phyloP scores from a whole-genome alignment of 53 echinoderm and acorn worm genomes.

The Glandiceps talaboti region DNA sequence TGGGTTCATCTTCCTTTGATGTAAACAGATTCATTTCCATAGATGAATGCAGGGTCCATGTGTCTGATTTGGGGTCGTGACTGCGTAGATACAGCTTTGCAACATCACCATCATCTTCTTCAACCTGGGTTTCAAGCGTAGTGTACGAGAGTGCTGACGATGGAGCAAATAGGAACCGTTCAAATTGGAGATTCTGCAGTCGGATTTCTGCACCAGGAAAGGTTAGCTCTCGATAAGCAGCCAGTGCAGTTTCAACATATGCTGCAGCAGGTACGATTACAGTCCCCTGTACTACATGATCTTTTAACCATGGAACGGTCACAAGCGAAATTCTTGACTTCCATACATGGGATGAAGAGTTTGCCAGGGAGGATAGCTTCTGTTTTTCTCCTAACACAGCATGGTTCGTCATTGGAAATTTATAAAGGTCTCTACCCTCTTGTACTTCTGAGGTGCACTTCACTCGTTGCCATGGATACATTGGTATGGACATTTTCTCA shows the following conservation, averaged over 20 bases:
- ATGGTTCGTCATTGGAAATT: slow-evolving; percentile 21
- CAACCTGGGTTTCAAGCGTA: neutral
- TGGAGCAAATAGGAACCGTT: slow-evolving; percentile 49
- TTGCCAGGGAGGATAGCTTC: neutral
- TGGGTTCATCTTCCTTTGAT: neutral
- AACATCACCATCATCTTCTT: neutral
- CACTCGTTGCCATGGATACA: slow-evolving; percentile 61
- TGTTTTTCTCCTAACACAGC: slow-evolving; percentile 16
- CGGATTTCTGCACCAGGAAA: neutral
- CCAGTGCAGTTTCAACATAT: slow-evolving; percentile 44
- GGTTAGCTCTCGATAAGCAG: slow-evolving; percentile 13
- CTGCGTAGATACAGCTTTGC: neutral
- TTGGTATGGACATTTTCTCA: slow-evolving; percentile 15
- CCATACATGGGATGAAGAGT: slow-evolving; percentile 18
- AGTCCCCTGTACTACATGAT: slow-evolving; percentile 42
- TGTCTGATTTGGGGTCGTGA: neutral
- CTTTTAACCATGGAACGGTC: slow-evolving; percentile 45
- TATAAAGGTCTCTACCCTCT: neutral
- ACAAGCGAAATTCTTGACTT: slow-evolving; percentile 14
- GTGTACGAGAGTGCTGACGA: slow-evolving; percentile 23
- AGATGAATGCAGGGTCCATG: slow-evolving; percentile 2
- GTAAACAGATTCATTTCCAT: neutral
- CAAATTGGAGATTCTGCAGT: slow-evolving; percentile 19
- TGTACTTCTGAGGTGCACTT: slow-evolving; percentile 12
- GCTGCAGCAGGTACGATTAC: slow-evolving; percentile 57